Percentiles rank a stretch among this genome's conserved stretches.
Conservation (phyloP, 2,888 invertebrate genomes). For the Megastigmus dorsalis region DNA sequence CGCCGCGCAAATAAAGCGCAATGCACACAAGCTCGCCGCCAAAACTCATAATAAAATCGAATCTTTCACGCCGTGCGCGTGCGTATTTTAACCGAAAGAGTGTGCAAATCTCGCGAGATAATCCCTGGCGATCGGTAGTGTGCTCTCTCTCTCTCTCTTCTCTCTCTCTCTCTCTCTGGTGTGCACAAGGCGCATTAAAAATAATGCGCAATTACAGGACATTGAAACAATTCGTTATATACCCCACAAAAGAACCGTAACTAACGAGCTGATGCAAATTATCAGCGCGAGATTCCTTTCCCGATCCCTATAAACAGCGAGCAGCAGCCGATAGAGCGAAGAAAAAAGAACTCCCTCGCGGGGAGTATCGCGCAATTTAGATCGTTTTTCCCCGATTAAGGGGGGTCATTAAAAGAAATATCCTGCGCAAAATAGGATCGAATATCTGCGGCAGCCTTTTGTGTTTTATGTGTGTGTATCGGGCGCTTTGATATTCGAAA, state of each 20-base stretch:
- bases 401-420: constrained; percentile 35
- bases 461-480: background rate
- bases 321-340: background rate
- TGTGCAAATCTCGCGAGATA: background rate
- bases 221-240: constrained; percentile 23
- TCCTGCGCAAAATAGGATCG: constrained; percentile 34
- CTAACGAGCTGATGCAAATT: constrained; percentile 25
- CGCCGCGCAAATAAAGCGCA: background rate
- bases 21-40: too few species aligned
- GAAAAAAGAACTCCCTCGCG: too few species aligned
- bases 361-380: constrained; percentile 35
- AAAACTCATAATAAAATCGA: constrained; percentile 16
- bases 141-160: too few species aligned
- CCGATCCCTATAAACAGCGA: background rate
- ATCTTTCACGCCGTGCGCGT: background rate
- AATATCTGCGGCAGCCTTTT: constrained; percentile 36
- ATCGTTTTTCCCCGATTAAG: constrained; percentile 21
- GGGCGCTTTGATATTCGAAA: background rate
- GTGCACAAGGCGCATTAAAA: background rate
- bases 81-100: background rate
- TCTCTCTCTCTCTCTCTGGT: too few species aligned
- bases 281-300: constrained; percentile 11
- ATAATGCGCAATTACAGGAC: background rate
- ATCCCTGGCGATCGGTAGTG: background rate
- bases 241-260: background rate